Base-by-base conservation (phyloP, 2,888 invertebrate genomes). In the Mythimna pallens region DNA sequence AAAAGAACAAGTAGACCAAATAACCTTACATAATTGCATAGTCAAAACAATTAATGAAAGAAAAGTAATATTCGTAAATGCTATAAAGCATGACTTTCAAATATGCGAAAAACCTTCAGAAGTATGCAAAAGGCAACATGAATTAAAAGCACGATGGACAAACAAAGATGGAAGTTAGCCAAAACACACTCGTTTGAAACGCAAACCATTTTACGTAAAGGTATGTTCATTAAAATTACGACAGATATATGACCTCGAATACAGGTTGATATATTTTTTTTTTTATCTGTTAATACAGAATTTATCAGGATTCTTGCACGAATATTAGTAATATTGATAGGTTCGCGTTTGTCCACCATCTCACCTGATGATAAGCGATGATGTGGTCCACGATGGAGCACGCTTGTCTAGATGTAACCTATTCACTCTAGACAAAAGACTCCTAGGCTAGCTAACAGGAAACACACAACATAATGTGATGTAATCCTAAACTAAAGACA, bases 151-250 rank as follows among this genome's bases (percentile, higher is more conserved):
- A 10, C 22, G 0, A 54, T 47, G 52, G 40, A 25, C 36, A 67
- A 66, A 67, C 52, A 68, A 47, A 59, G 3, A 47, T 74, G 69
- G 36, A 68, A 25, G n/a, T 36, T 14, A 47, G 73, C 73, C 73
- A 59, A 74, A 54, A 70, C 30, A 47, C 25, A 47, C 12, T 40
- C 17, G 34, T 58, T 30, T 17, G 17, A 40, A 68, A 54, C 17
- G 7, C 36, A 69, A 6, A 17, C 61, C 40, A 59, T 59, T 61
- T 61, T 40, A 40, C 22, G 59, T 59, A 22, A 40, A 59, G 36
- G 36, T 59, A 59, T 59, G 36, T 40, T 40, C 40, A 40, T 22
- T 61, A 61, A 40, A 61, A 61, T 61, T 8, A 40, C 40, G 40
- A 59, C 22, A 40, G n/a, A 40, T 40, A 61, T 61, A 22, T 61